Conservation (phyloP, 2,113 vertebrate genomes). For the Ailuropoda melanoleuca region DNA sequence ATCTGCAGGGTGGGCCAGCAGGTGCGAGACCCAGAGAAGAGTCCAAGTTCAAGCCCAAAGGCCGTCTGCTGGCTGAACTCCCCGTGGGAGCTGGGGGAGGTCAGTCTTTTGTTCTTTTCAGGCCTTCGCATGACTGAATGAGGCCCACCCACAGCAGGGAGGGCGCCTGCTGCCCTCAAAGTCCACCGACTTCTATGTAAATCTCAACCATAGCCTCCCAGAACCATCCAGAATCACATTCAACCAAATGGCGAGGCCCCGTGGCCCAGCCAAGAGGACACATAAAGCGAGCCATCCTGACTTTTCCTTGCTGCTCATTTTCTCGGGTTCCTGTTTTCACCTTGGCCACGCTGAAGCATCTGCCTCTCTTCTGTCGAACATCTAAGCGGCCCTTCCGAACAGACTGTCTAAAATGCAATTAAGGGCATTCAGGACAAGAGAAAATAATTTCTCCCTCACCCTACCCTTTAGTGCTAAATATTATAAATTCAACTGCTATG, state of each 20-base stretch:
- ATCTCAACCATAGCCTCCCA: background rate
- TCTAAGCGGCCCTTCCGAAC: background rate
- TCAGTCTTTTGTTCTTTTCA: background rate
- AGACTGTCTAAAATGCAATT: background rate
- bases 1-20: background rate
- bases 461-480: background rate
- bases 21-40: background rate
- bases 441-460: background rate
- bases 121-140: background rate
- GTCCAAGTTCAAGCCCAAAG: background rate
- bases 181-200: background rate
- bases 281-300: too few relatives aligned
- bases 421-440: background rate
- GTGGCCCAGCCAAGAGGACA: background rate
- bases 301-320: background rate
- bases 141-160: background rate
- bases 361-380: background rate
- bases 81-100: background rate
- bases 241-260: background rate
- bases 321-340: background rate
- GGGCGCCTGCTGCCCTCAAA: too few relatives aligned
- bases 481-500: background rate
- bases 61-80: background rate
- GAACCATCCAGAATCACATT: background rate
- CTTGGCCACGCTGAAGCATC: accelerated